Evolutionary conservation across 1,140 invertebrate species (phyloP), one percentile per base, ranked within the genome.

Genomic region (Pseudomyrmex flavicornis): DNA sequence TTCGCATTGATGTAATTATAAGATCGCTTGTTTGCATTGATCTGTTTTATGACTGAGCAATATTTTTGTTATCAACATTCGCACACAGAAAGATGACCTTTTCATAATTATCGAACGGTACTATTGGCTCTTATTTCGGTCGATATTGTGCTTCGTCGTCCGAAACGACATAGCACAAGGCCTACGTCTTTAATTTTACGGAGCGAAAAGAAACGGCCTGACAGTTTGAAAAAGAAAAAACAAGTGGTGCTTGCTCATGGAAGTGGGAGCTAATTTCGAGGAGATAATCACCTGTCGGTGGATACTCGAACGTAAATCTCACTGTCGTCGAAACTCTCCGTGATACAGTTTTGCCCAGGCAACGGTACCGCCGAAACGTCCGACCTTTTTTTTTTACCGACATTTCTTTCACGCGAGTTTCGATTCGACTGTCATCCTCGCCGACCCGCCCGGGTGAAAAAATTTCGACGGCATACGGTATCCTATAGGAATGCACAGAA

Each of bases 41-140:
- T 86, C 59, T 87, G 86, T 87, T 87, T 84, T 77, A 87, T 77
- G 80, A 87, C 17, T 52, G 65, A 68, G 80, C 63, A 44, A 63
- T 75, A 80, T 87, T 68, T 59, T 50, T 17, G 65, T 26, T 59
- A 62, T 68, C 72, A 52, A 52, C 22, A 26, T 20, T 52, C 12
- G 15, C 46, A 8, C 15, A 35, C 35, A 35, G 35, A 35, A 8
- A 58, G 61, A 2, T 52, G 4, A 44, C 7, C 46, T 79, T 63
- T 86, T 83, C 22, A 44, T 70, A 79, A 74, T 7, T 7, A 20
- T 76, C 75, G 70, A 87, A 88, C 85, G 85, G 85, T 86, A 87
- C 65, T 46, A n/a, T 2, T n/a, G 48, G 48, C 10, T 50, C n/a
- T 22, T 10, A 63, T 84, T 46, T 50, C 35, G 54, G 12, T 46